Evolutionary conservation across 2,888 invertebrate species (phyloP).

Genomic region (Operophtera brumata): DNA sequence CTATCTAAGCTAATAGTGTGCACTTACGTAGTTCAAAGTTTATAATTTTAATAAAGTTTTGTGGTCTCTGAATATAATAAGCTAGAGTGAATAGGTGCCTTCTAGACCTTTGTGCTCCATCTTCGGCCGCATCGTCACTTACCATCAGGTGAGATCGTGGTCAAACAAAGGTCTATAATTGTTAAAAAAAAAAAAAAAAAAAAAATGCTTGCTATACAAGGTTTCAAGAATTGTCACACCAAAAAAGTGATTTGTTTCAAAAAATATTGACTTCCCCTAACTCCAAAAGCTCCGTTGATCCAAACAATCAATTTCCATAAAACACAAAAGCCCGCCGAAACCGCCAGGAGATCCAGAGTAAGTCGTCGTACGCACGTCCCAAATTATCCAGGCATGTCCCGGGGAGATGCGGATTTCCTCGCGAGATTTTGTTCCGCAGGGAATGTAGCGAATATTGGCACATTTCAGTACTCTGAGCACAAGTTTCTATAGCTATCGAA

Average conservation of each 20-base stretch:
- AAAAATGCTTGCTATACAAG: background rate
- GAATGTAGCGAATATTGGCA: constrained; percentile 17
- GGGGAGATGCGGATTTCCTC: constrained; percentile 25
- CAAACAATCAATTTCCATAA: constrained; percentile 31
- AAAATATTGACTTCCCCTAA: constrained; percentile 22
- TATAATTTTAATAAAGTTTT: too few relatives aligned
- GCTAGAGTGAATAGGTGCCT: too few relatives aligned
- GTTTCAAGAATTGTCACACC: background rate
- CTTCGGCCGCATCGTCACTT: too few relatives aligned
- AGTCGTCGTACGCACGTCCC: constrained; percentile 29
- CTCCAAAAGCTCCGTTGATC: constrained; percentile 24
- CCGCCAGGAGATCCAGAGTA: constrained; percentile 26
- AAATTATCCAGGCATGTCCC: constrained; percentile 24
- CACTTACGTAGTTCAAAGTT: too few relatives aligned
- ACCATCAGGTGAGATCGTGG: too few relatives aligned
- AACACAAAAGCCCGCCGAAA: constrained; percentile 24
- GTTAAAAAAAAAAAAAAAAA: too few relatives aligned
- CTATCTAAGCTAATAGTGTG: too few relatives aligned
- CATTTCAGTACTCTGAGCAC: background rate
- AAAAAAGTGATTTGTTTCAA: constrained; percentile 5
- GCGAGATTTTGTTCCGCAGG: constrained; percentile 16
- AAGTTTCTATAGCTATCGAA: background rate
- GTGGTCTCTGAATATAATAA: too few relatives aligned
- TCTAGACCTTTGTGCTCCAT: too few relatives aligned
- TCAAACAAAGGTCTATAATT: too few relatives aligned